A percentile compares a stretch with the other conserved stretches of the same genome.
phyloP scores from a whole-genome alignment of 1,140 invertebrate genomes.

The Epicauta chinensis region DNA sequence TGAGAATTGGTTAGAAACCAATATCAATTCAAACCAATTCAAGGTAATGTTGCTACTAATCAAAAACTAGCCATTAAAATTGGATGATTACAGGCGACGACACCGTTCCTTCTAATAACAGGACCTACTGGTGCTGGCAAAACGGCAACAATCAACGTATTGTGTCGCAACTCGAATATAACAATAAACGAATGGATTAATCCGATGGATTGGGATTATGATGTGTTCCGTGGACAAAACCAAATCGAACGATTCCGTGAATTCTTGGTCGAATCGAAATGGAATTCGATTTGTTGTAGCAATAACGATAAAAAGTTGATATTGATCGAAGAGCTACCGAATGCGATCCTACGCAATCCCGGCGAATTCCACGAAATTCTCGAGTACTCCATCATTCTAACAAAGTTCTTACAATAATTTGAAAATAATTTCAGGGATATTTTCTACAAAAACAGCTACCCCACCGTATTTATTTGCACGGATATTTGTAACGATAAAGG shows the following conservation, averaged over 20 bases:
- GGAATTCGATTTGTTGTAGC: constrained; percentile 53
- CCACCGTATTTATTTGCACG: constrained; percentile 64
- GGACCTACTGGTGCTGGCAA: constrained; percentile 69
- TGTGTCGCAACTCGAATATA: constrained; percentile 53
- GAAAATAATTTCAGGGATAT: constrained; percentile 55
- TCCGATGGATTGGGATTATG: constrained; percentile 52
- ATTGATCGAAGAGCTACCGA: constrained; percentile 71
- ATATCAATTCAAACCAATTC: constrained; percentile 10
- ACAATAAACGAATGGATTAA: constrained; percentile 65
- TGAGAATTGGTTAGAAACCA: constrained; percentile 49
- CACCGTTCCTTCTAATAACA: constrained; percentile 56
- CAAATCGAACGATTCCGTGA: constrained; percentile 61
- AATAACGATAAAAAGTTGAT: constrained; percentile 44
- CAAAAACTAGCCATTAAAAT: neutral
- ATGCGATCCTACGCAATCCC: constrained; percentile 55
- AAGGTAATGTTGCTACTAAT: constrained; percentile 21
- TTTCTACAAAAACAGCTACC: constrained; percentile 54
- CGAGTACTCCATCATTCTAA: constrained; percentile 47
- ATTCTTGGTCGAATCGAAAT: constrained; percentile 62
- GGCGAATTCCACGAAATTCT: constrained; percentile 55
- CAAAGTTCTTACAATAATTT: constrained; percentile 9
- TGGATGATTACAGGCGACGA: constrained; percentile 28
- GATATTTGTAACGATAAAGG: constrained; percentile 52
- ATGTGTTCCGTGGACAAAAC: constrained; percentile 44
- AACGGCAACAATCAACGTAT: constrained; percentile 52